Conservation (phyloP, 2,888 invertebrate species). For the Sclerodermus sp. region DNA sequence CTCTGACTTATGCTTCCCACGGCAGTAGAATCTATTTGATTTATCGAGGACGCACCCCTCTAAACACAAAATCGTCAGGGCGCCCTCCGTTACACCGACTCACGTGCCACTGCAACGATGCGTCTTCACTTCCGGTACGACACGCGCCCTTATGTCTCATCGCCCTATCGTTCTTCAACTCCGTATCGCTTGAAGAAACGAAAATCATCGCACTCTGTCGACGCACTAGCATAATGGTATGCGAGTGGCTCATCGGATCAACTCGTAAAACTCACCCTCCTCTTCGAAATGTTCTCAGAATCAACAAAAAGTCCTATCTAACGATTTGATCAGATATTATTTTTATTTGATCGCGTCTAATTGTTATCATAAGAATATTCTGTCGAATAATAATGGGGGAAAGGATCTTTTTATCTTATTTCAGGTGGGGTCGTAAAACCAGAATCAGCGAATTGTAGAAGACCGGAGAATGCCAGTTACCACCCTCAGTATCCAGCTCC, state of each 20-base stretch:
- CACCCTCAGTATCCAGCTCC: conserved; percentile 33
- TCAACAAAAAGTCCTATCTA: too few relatives aligned
- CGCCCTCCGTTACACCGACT: conserved; percentile 24
- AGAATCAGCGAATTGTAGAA: conserved; percentile 36
- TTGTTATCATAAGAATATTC: too few relatives aligned
- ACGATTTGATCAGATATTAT: too few relatives aligned
- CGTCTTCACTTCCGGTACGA: conserved; percentile 46
- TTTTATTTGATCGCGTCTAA: too few relatives aligned
- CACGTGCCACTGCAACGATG: conserved; percentile 48
- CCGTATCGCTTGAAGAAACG: conserved; percentile 18
- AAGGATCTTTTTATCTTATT: too few relatives aligned
- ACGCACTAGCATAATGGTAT: too few relatives aligned
- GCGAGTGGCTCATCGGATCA: too few relatives aligned
- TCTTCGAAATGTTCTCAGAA: too few relatives aligned
- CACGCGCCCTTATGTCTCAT: conserved; percentile 44
- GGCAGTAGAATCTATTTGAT: conserved; percentile 34
- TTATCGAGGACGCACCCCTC: conserved; percentile 38
- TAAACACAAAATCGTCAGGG: conserved; percentile 30
- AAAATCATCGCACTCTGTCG: too few relatives aligned
- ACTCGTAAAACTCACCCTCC: too few relatives aligned
- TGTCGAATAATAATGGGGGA: too few relatives aligned
- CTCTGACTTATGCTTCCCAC: conserved; percentile 49
- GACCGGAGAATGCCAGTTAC: conserved; percentile 27
- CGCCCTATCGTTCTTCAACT: conserved; percentile 14
- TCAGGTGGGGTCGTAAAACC: conserved; percentile 38